Percentiles rank a stretch among this genome's conserved stretches.
Evolutionary conservation across 2,888 invertebrate species (phyloP).

Genomic region (Drosophila stalkeri): DNA sequence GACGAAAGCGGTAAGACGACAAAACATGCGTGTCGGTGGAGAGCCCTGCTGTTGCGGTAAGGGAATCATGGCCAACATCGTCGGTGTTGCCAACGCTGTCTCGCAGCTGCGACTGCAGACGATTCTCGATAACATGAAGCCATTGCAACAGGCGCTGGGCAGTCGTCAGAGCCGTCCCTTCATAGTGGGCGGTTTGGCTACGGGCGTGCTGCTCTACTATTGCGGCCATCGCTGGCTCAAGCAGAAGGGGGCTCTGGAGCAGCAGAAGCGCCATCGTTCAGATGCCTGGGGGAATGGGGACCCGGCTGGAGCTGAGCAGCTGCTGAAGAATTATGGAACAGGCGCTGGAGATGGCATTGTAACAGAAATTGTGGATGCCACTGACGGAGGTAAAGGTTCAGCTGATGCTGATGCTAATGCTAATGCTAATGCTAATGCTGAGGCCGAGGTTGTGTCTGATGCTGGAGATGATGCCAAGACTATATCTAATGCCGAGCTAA

Average conservation of each 20-base stretch:
- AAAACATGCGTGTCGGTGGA: background rate
- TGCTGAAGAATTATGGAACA: background rate
- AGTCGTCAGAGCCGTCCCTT: slow-evolving; percentile 21
- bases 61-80: background rate
- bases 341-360: background rate
- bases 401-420: no score
- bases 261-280: background rate
- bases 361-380: no score
- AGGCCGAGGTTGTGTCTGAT: background rate
- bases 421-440: no score
- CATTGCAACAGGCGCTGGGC: slow-evolving; percentile 13
- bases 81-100: slow-evolving; percentile 6
- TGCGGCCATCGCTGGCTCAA: slow-evolving; percentile 41
- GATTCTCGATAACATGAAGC: slow-evolving; percentile 13
- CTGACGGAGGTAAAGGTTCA: background rate
- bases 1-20: background rate
- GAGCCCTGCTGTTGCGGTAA: background rate
- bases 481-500: background rate
- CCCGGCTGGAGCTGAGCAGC: background rate
- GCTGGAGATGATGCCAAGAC: background rate
- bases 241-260: background rate
- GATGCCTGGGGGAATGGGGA: background rate
- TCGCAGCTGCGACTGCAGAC: slow-evolving; percentile 21
- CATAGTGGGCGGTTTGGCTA: slow-evolving; percentile 28
- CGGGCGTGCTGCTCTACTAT: slow-evolving; percentile 32